A percentile compares a stretch with the other conserved stretches of the same genome.
Conservation (phyloP, 2,113 vertebrate species). For the Mus pahari region DNA sequence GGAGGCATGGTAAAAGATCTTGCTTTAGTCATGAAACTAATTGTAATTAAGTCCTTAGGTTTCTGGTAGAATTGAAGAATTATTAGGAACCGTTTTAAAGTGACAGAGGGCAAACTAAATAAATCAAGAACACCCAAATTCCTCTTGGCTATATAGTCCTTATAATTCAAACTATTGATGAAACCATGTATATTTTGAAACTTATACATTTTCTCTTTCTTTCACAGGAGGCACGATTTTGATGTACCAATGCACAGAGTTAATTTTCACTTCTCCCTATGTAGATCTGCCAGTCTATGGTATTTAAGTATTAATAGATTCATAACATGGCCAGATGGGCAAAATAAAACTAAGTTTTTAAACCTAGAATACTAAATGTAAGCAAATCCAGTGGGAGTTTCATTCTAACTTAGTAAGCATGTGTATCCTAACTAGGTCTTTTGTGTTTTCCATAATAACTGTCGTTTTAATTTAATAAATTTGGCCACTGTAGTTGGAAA, state of each 20-base stretch:
- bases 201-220: not conserved
- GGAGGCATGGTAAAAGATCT: not conserved
- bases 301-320: not conserved
- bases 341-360: not conserved
- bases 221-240: not conserved
- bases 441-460: not conserved
- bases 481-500: not conserved
- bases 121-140: not conserved
- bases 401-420: not conserved
- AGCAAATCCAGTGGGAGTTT: not conserved
- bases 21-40: not conserved
- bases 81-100: not conserved
- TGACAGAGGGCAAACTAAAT: not conserved
- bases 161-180: not conserved
- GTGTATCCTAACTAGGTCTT: not conserved
- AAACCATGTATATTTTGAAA: not conserved
- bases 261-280: not conserved
- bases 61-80: not conserved
- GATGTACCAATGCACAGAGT: not conserved
- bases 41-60: not conserved
- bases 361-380: not conserved
- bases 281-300: not conserved
- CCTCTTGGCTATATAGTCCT: not conserved
- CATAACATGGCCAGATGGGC: not conserved
- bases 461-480: constrained; percentile 35